Base-by-base conservation (phyloP, 1,140 invertebrate species). In the Archegozetes longisetosus region DNA sequence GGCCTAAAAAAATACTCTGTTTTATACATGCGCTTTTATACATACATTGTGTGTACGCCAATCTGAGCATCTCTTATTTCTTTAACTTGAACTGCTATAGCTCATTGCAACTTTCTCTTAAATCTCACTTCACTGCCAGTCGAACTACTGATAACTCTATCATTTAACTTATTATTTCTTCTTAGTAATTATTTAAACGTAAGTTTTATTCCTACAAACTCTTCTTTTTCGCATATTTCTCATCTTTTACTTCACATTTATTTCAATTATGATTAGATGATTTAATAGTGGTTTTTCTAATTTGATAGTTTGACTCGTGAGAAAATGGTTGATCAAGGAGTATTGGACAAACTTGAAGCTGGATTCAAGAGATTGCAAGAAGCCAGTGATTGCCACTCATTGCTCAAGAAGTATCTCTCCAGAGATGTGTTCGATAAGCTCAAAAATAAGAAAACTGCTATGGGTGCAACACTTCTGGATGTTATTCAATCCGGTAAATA, bases 321-420 rank as follows among this genome's bases (percentile, higher is more conserved):
- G 13, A 64, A 62, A 52, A 65, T 67, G 64, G 64, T 66, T 53
- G 66, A 67, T 40, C 57, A 60, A 49, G 62, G 61, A 32, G 62
- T 59, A 9, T 22, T 64, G 2, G 85, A 89, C 70, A 91, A 91
- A 78, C 76, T 93, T 75, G 87, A 92, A 76, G 80, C 84, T 71
- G 87, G 86, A 67, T 92, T 82, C 77, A 80, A 83, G 78, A 93
- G 92, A 76, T 76, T 95, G 67, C 76, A 80, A 64, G 82, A 76
- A 63, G 88, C 88, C 58, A 70, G 65, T 52, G 84, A 91, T 73
- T 92, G 88, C 73, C 91, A 94, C 74, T 94, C 90, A 51, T 78
- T 95, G 69, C 75, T 95, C 76, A 95, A 94, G 79, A 96, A 95
- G 73, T 85, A 89, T 75, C 79, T 95, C 55, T 85, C 86, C 67